Evolutionary conservation across 2,113 vertebrate species (phyloP).

Genomic region (Corythoichthys intestinalis): DNA sequence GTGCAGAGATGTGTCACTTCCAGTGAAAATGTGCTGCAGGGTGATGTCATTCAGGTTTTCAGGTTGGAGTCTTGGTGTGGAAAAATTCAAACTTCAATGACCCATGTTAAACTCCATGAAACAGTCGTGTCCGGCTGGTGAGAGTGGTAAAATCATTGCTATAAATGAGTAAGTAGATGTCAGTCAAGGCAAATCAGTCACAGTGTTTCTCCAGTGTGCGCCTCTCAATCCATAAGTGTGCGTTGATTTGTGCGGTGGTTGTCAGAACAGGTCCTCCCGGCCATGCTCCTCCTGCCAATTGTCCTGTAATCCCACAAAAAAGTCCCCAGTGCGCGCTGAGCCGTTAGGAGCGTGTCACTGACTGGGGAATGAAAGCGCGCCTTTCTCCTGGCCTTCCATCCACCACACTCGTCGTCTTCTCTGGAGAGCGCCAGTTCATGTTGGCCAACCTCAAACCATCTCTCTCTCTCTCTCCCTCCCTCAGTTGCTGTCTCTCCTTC

Average conservation of each 20-base stretch:
- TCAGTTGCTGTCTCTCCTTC: conserved; percentile 16
- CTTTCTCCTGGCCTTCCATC: conserved; percentile 63
- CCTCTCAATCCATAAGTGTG: conserved; percentile 23
- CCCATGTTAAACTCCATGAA: conserved; percentile 40
- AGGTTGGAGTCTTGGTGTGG: background rate
- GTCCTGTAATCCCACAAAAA: background rate
- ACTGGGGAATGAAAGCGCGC: conserved; percentile 67
- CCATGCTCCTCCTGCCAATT: conserved; percentile 7
- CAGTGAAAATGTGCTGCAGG: conserved; percentile 23
- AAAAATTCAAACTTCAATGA: conserved; percentile 8
- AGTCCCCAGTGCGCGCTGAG: background rate
- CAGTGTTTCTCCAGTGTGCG: conserved; percentile 21
- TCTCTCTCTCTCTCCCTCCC: conserved; percentile 4
- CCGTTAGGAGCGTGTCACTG: background rate
- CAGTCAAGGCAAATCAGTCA: background rate
- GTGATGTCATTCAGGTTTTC: conserved; percentile 26
- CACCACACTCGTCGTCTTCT: conserved; percentile 35
- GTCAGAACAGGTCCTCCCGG: background rate
- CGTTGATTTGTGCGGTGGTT: background rate
- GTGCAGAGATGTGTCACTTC: conserved; percentile 44
- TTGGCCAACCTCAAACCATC: conserved; percentile 50
- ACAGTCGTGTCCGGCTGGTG: conserved; percentile 42
- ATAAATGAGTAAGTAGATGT: conserved; percentile 16
- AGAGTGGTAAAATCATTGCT: conserved; percentile 34
- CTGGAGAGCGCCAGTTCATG: conserved; percentile 43